Conservation (phyloP, 2,888 invertebrate species). For the Drosophila mimica region DNA sequence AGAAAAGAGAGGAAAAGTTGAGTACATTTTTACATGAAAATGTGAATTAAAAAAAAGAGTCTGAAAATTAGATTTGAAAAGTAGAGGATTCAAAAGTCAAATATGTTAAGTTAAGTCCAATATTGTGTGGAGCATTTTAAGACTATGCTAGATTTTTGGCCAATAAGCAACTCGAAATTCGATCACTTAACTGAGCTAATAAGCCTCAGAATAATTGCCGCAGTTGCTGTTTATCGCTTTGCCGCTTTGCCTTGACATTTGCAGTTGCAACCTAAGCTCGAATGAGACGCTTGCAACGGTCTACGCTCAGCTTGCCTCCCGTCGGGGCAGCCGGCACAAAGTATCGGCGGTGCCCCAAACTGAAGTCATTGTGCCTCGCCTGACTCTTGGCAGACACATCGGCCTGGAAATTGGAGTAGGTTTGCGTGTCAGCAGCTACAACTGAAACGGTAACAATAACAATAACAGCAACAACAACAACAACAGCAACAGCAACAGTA, state of each 20-base stretch:
- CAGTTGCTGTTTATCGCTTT: conserved; percentile 11
- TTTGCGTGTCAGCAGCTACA: conserved; percentile 67
- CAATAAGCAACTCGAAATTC: conserved; percentile 20
- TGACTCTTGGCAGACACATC: conserved; percentile 57
- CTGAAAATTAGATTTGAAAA: not conserved
- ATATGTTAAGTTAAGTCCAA: not conserved
- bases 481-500: conserved; percentile 1
- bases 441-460: conserved; percentile 10
- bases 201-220: conserved; percentile 45
- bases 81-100: not conserved
- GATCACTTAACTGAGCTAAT: conserved; percentile 63
- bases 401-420: conserved; percentile 73
- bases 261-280: conserved; percentile 46
- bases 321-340: conserved; percentile 35
- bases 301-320: not conserved
- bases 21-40: no score
- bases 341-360: conserved; percentile 64
- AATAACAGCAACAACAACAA: not conserved
- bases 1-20: no score
- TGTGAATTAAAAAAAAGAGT: not conserved
- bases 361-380: conserved; percentile 56
- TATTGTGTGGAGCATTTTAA: not conserved
- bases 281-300: conserved; percentile 13
- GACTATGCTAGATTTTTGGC: not conserved
- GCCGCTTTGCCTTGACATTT: conserved; percentile 53